A percentile compares a stretch with the other conserved stretches of the same genome.
These are phyloP conservation scores for Brachionus paranguensis DNA, from an alignment of 1,140 invertebrate species.

Conservation along the genomic window DNA sequence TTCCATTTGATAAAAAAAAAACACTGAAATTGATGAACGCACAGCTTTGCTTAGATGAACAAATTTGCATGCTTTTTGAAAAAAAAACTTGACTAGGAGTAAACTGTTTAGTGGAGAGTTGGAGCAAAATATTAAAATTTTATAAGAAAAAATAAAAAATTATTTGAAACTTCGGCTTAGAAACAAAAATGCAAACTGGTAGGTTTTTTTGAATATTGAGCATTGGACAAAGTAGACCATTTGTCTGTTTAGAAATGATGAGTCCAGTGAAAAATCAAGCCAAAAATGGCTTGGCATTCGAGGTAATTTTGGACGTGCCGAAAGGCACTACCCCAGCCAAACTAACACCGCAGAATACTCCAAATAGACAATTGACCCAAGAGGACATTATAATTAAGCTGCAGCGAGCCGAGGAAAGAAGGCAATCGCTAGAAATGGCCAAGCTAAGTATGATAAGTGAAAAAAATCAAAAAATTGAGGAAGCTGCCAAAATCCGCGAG, in stretches of 20 bases:
- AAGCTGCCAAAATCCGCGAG: slow-evolving; percentile 27
- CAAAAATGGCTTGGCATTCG: slow-evolving; percentile 32
- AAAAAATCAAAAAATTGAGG: slow-evolving; percentile 32
- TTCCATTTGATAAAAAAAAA: neutral
- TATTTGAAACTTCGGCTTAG: neutral
- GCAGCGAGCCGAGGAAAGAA: slow-evolving; percentile 18
- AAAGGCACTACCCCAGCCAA: slow-evolving; percentile 15
- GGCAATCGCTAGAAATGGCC: slow-evolving; percentile 29
- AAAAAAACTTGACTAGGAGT: neutral
- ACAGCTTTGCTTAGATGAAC: neutral
- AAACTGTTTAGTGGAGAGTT: neutral
- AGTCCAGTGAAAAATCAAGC: neutral
- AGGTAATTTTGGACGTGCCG: slow-evolving; percentile 1
- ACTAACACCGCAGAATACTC: neutral
- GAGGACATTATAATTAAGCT: slow-evolving; percentile 17
- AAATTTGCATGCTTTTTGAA: neutral
- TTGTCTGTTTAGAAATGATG: neutral
- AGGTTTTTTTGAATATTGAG: neutral
- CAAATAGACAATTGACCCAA: slow-evolving; percentile 17
- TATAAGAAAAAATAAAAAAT: neutral
- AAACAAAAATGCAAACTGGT: slow-evolving; percentile 19
- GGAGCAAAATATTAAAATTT: neutral
- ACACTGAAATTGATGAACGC: neutral
- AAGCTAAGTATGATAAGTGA: slow-evolving; percentile 2
- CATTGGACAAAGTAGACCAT: neutral